Percentiles rank a stretch among this genome's conserved stretches.
phyloP scores from a whole-genome alignment of 2,888 invertebrate species.

The Atrina japonica region DNA sequence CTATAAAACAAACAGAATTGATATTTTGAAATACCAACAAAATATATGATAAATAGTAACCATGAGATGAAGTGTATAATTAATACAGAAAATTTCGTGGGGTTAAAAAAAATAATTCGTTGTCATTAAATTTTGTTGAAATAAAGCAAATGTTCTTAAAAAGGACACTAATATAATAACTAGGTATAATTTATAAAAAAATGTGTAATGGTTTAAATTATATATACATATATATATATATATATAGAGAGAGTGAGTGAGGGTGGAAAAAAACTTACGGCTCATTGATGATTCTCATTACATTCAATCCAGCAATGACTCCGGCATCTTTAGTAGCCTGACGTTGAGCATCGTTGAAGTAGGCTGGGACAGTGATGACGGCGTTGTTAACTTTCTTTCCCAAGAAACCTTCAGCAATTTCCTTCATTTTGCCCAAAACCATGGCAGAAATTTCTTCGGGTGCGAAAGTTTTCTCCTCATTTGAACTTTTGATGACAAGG shows the following conservation, averaged over 20 bases:
- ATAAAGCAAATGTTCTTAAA: too few relatives aligned
- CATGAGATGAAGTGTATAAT: too few relatives aligned
- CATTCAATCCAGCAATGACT: constrained; percentile 93
- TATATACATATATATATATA: too few relatives aligned
- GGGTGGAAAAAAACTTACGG: constrained; percentile 75
- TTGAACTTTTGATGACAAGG: constrained; percentile 85
- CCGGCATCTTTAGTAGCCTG: constrained; percentile 99
- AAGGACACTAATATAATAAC: too few relatives aligned
- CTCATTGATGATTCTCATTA: constrained; percentile 98
- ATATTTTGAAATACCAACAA: not conserved
- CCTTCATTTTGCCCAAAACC: constrained; percentile 99
- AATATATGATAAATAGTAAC: too few relatives aligned
- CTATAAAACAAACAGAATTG: constrained; percentile 56
- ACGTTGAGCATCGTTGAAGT: constrained; percentile 99
- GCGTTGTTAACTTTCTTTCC: constrained; percentile 94
- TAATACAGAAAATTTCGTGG: too few relatives aligned
- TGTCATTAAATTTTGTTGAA: too few relatives aligned
- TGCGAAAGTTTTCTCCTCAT: constrained; percentile 89
- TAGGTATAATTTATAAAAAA: too few relatives aligned
- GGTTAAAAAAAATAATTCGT: too few relatives aligned
- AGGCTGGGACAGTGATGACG: constrained; percentile 97
- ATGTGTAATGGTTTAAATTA: too few relatives aligned
- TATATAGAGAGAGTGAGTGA: too few relatives aligned
- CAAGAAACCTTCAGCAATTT: constrained; percentile 98
- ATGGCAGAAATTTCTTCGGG: constrained; percentile 99